Evolutionary conservation across 2,888 invertebrate species (phyloP).

Genomic region (Papilio gigon): DNA sequence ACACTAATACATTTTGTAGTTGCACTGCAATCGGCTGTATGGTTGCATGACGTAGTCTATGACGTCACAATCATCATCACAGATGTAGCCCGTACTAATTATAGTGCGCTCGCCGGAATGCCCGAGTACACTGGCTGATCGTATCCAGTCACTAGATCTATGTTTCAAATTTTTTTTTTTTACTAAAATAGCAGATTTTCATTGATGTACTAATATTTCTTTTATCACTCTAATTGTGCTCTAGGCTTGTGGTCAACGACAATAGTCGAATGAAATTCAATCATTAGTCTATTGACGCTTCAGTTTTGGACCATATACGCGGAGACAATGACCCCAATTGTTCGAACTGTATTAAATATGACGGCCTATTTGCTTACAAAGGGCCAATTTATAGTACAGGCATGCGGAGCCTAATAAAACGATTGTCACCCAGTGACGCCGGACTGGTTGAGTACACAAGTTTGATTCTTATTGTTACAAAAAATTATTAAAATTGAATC

Average conservation of each 20-base stretch:
- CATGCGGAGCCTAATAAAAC: slow-evolving; percentile 6
- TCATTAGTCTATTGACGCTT: too few species aligned
- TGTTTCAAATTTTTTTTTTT: background rate
- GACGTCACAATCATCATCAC: slow-evolving; percentile 12
- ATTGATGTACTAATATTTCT: too few species aligned
- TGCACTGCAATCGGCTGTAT: background rate
- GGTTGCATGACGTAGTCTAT: background rate
- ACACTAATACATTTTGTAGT: background rate
- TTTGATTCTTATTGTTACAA: background rate
- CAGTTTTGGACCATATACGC: background rate
- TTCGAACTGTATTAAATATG: slow-evolving; percentile 24
- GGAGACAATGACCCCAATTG: slow-evolving; percentile 35
- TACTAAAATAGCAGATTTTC: background rate
- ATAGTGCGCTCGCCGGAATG: background rate
- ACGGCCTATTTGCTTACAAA: slow-evolving; percentile 36
- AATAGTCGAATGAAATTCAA: too few species aligned
- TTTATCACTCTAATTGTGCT: too few species aligned
- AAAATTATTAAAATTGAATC: background rate
- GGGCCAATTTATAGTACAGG: slow-evolving; percentile 12
- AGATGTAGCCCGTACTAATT: background rate
- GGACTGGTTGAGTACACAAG: background rate
- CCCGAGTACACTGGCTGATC: background rate
- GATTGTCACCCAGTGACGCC: background rate
- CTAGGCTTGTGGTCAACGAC: too few species aligned
- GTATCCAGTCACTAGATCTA: background rate